phyloP scores from a whole-genome alignment of 2,797 vertebrate genomes.

The Lophius americanus region DNA sequence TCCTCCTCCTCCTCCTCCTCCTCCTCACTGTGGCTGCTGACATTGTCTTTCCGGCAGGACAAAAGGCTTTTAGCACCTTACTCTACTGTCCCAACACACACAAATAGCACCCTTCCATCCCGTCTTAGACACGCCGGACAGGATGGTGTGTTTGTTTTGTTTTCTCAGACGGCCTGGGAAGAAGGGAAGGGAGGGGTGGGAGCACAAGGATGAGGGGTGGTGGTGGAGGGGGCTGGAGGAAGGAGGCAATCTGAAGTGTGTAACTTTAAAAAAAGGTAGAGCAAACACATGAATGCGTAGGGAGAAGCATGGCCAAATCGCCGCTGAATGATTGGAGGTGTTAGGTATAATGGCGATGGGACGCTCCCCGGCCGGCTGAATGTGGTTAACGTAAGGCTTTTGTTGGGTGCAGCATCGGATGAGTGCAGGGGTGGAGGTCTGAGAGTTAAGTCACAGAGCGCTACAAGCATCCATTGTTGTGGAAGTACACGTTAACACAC shows the following conservation, averaged over 20 bases:
- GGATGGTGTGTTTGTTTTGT: conserved; percentile 78
- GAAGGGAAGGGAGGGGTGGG: conserved; percentile 40
- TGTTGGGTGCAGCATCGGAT: conserved; percentile 64
- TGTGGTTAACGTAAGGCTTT: conserved; percentile 74
- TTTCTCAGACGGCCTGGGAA: conserved; percentile 66
- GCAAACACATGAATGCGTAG: conserved; percentile 70
- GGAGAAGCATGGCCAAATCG: conserved; percentile 73
- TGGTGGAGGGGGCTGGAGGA: conserved; percentile 9
- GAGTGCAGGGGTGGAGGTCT: conserved; percentile 59
- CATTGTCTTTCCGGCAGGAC: conserved; percentile 80
- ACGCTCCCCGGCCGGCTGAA: conserved; percentile 76
- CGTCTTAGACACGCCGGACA: conserved; percentile 51
- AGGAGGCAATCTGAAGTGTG: conserved; percentile 35
- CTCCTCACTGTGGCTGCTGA: conserved; percentile 67
- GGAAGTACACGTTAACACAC: conserved; percentile 29
- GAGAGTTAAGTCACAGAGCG: conserved; percentile 55
- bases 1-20: conserved; percentile 30
- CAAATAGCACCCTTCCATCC: conserved; percentile 18
- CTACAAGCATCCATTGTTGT: conserved; percentile 64
- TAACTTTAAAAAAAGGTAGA: conserved; percentile 43
- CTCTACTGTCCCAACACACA: conserved; percentile 64
- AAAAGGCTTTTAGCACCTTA: conserved; percentile 82
- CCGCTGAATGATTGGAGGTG: conserved; percentile 69
- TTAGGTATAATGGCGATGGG: conserved; percentile 72
- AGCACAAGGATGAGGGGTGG: conserved; percentile 20